Conservation (phyloP, 2,888 invertebrate species). For the Cryptophagus acutangulus region DNA sequence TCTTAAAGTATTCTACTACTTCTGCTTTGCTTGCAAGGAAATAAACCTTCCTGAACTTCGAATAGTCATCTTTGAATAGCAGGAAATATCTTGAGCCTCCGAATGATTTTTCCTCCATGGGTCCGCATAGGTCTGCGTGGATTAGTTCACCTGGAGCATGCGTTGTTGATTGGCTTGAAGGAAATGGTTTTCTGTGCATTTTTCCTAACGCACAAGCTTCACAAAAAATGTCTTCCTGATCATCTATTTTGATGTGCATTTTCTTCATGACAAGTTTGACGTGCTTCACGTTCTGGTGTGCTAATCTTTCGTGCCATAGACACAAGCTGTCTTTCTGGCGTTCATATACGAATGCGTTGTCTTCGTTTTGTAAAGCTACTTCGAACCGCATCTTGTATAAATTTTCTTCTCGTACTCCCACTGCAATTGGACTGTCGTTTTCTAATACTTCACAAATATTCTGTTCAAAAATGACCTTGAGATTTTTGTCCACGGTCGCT, state of each 20-base stretch:
- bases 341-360: no score
- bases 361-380: no score
- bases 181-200: not conserved
- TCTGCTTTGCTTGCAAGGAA: slow-evolving; percentile 18
- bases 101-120: slow-evolving; percentile 15
- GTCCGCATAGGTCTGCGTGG: slow-evolving; percentile 5
- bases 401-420: no score
- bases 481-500: no score
- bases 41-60: slow-evolving; percentile 18
- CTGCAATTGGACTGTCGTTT: slow-evolving; percentile 6
- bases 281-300: slow-evolving; percentile 10
- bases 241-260: not conserved
- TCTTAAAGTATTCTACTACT: slow-evolving; percentile 8
- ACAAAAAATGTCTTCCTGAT: not conserved
- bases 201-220: not conserved
- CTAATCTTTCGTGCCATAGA: slow-evolving; percentile 9
- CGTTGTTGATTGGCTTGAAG: not conserved
- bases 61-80: slow-evolving; percentile 20
- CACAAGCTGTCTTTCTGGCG: not conserved
- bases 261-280: slow-evolving; percentile 3
- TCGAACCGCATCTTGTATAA: no score
- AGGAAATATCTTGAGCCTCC: slow-evolving; percentile 18
- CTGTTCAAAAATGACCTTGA: no score
- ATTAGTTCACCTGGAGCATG: slow-evolving; percentile 1
- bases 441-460: slow-evolving; percentile 9